phyloP scores from a whole-genome alignment of 2,113 vertebrate species.

The Cynopterus brachyotis region DNA sequence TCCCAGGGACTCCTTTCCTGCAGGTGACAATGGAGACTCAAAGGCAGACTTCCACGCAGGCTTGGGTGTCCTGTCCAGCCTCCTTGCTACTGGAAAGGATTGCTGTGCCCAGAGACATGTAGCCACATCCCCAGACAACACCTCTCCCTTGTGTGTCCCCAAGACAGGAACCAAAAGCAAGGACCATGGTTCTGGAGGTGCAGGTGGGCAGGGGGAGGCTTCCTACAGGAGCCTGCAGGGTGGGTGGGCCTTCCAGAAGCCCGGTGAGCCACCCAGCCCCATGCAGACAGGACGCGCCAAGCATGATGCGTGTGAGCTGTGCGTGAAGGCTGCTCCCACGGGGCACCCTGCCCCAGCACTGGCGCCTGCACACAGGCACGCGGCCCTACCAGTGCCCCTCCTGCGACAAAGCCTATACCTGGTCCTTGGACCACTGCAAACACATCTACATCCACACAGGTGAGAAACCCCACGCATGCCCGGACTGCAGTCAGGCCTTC shows the following conservation, averaged over 20 bases:
- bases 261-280: slow-evolving; percentile 87
- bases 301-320: slow-evolving; percentile 90
- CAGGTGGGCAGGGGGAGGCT: neutral
- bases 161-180: rapidly evolving
- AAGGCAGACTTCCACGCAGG: neutral
- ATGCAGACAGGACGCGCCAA: slow-evolving; percentile 88
- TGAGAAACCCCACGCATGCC: slow-evolving; percentile 28
- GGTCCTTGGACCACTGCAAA: slow-evolving; percentile 83
- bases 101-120: neutral
- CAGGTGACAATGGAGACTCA: neutral
- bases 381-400: slow-evolving; percentile 90
- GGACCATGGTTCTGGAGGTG: neutral
- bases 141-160: neutral
- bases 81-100: neutral
- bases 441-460: slow-evolving; percentile 48
- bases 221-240: slow-evolving; percentile 86
- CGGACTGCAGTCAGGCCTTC: slow-evolving; percentile 52
- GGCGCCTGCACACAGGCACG: slow-evolving; percentile 91
- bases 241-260: slow-evolving; percentile 90
- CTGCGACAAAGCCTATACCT: slow-evolving; percentile 92
- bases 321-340: slow-evolving; percentile 94
- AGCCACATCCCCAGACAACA: neutral
- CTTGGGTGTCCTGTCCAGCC: neutral
- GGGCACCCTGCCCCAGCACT: slow-evolving; percentile 92
- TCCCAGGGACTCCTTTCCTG: neutral